Percentiles rank a stretch among this genome's conserved stretches.
These are phyloP conservation scores for Oedothorax gibbosus DNA, from an alignment of 1,140 invertebrate species.

Conservation along the genomic window DNA sequence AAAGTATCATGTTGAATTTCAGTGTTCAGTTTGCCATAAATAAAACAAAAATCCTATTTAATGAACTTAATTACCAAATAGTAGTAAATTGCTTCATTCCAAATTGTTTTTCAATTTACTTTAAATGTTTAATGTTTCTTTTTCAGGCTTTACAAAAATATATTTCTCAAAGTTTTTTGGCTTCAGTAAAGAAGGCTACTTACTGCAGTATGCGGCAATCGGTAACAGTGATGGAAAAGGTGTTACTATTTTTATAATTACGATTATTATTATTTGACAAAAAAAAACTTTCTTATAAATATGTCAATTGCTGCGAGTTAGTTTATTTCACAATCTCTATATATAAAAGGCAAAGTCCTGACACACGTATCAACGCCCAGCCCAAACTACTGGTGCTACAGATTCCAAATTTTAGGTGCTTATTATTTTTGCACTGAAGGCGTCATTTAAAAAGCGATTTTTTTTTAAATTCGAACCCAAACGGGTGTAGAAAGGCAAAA, in stretches of 20 bases:
- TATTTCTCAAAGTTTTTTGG: slow-evolving; percentile 7
- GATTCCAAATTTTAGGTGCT: too few relatives aligned
- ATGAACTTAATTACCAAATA: not conserved
- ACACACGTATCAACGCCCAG: too few relatives aligned
- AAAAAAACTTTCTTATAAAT: not conserved
- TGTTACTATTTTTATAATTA: not conserved
- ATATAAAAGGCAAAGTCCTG: too few relatives aligned
- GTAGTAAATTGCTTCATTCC: not conserved
- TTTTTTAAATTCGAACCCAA: too few relatives aligned
- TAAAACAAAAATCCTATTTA: not conserved
- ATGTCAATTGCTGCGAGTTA: not conserved
- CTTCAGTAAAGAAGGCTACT: not conserved
- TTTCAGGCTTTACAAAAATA: slow-evolving; percentile 5
- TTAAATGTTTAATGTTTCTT: not conserved
- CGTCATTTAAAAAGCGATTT: too few relatives aligned
- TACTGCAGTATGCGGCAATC: not conserved
- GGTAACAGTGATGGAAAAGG: slow-evolving; percentile 29
- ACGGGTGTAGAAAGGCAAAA: too few relatives aligned
- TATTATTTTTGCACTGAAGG: too few relatives aligned
- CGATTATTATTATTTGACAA: not conserved
- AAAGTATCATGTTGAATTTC: not conserved
- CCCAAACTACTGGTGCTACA: too few relatives aligned
- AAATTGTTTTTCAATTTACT: not conserved
- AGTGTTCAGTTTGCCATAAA: not conserved
- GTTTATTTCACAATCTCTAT: not conserved